Evolutionary conservation across 1,140 invertebrate species (phyloP), one percentile per base, ranked within the genome.

Genomic region (Ips nitidus): DNA sequence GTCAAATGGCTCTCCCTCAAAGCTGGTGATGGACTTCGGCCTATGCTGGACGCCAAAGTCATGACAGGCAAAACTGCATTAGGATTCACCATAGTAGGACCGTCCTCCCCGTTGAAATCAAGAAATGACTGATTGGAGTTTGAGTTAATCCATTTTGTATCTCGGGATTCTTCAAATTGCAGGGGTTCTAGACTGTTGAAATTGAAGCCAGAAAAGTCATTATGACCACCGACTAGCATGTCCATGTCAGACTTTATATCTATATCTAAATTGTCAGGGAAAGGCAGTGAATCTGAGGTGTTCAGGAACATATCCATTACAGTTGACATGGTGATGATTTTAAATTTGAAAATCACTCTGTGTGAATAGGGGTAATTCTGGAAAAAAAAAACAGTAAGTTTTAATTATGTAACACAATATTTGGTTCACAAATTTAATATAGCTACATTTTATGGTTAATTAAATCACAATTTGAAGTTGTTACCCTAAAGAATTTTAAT

Each of bases 181-280:
- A 89, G 80, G 0, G 86, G 85, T 56, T 88, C 86, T 77, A 89
- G 80, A 79, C 90, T 86, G 42, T 86, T 84, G 76, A 90, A 87
- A 80, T 86, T 88, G 59, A 85, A 83, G 6, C 83, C 81, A 41
- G 84, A 81, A 78, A 88, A 84, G 75, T 88, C 87, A 74, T 82
- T 85, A 58, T 83, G 85, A 41, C 88, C 87, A 58, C 88, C 88
- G 52, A 92, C 86, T 52, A 91, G 87, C 60, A 87, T 88, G 50
- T 91, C 91, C 71, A 92, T 90, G 78, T 93, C 91, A 57, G 87
- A 89, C 74, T 92, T 91, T 41, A 93, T 93, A 77, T 93, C 91
- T 75, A 91, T 89, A 76, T 89, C 76, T 22, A 78, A 63, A 88
- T 94, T 92, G 70, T 89, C 87, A 76, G 91, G 89, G 76, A 91